Base-by-base conservation (phyloP, 2,797 vertebrate genomes). In the Ceryle rudis region DNA sequence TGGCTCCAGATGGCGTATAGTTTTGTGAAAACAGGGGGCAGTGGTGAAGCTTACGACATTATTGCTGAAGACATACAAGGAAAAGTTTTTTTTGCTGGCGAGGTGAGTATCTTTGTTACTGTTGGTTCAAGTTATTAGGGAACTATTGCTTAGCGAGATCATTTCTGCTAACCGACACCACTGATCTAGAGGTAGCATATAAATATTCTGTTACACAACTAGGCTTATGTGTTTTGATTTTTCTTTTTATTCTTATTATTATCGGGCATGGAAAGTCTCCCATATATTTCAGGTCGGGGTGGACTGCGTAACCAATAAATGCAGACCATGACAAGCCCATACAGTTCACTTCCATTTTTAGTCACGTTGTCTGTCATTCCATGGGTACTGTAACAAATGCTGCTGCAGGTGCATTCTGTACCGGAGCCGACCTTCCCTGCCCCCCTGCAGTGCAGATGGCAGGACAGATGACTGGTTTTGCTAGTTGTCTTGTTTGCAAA, bases 1-100 rank as follows among this genome's bases (percentile, higher is more conserved):
- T 99, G 99, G 99, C 98, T 99, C 57, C 99, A 99, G 98, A 99
- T 99, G 99, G 99, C 99, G 0, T 99, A 99, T 96, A 99, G 99
- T 95, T 99, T 99, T 66, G 99, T 99, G 91, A 99, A 99, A 98
- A 99, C 99, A 0, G 99, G 99, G 15, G 99, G 99, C 84, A 99
- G 99, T 0, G 99, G 99, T 3, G 99, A 99, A 97, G 99, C 99
- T 71, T 99, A 99, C 0, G 99, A 99, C 81, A 98, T 99, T 92
- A 98, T 99, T 17, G 99, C 99, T 44, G 99, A 99, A 96, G 99
- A 99, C 78, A 97, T 99, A 80, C 99, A 99, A 95, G 99, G 99
- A 78, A 99, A 98, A 88, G 39, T 99, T 42, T 99, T 99, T 96
- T 99, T 99, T 60, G 99, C 99, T 81, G 99, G 99, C 6, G 99